These are phyloP conservation scores for Paelopatides confundens DNA, from an alignment of 53 echinoderm and acorn worm genomes.

Conservation along the genomic window DNA sequence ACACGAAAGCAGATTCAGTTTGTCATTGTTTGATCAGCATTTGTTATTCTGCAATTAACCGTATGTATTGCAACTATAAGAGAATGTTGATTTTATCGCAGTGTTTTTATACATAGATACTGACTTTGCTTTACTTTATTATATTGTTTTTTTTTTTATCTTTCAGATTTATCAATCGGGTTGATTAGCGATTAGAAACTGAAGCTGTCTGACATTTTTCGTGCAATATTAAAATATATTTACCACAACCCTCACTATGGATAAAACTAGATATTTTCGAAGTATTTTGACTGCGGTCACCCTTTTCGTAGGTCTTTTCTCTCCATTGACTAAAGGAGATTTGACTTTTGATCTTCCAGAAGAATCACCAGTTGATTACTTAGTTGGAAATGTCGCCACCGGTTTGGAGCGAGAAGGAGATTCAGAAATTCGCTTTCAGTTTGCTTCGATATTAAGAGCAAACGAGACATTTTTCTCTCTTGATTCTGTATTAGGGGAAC, in stretches of 20 bases:
- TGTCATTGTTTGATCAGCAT: no score
- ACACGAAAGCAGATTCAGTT: no score
- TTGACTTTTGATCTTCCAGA: constrained; percentile 80
- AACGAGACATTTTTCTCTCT: constrained; percentile 78
- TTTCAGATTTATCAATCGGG: not conserved
- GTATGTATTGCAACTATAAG: no score
- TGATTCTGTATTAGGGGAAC: constrained; percentile 66
- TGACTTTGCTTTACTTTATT: no score
- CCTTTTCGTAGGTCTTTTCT: not conserved
- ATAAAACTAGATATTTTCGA: not conserved
- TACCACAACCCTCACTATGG: not conserved
- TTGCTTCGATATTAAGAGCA: constrained; percentile 60
- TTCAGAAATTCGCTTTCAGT: constrained; percentile 65
- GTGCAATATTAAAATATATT: not conserved
- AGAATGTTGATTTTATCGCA: no score
- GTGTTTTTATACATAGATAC: no score
- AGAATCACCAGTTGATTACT: constrained; percentile 62
- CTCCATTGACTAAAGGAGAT: constrained; percentile 36
- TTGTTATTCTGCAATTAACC: no score
- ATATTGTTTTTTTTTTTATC: not conserved
- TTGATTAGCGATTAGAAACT: not conserved
- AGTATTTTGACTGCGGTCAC: not conserved
- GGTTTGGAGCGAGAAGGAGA: constrained; percentile 63
- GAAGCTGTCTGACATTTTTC: not conserved
- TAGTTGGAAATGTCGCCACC: constrained; percentile 76